Evolutionary conservation across 2,888 invertebrate genomes (phyloP), one percentile per base, ranked within the genome.

Genomic region (Caenorhabditis sp.): DNA sequence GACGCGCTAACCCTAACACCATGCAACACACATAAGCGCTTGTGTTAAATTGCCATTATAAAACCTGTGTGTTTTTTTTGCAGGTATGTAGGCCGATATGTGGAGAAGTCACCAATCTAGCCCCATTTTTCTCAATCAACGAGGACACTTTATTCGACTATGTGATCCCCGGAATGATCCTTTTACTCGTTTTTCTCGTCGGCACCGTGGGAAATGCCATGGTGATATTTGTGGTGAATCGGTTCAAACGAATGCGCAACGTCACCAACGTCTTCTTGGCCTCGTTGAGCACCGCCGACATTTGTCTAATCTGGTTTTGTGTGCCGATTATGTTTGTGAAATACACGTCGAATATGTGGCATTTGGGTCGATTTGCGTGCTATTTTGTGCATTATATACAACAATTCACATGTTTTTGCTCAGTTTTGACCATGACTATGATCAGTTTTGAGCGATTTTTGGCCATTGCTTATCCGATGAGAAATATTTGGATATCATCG

Each of bases 391-490:
- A 92, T 88, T 93, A 92, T 89, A 90, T 92, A 88, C 92, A 92
- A 89, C 92, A 91, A 79, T 91, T 92, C 52, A 92, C 92, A 1
- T 91, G 92, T 77, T 91, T 92, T 75, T 92, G 92, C 85, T 92
- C 92, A 0, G 92, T 92, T 31, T 90, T 92, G 77, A 93, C 92
- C 0, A 90, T 93, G 70, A 92, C 92, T 1, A 91, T 91, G 58
- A 92, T 93, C 90, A 92, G 92, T 82, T 90, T 92, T 61, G 92
- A 92, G 89, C 91, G 92, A 87, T 92, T 92, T 88, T 92, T 92
- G 84, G 92, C 92, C 59, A 92, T 92, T 70, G 91, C 92, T 26
- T 91, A 92, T 88, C 92, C 92, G 4, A 92, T 92, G 90, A 90
- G 90, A 86, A 92, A 92, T 38, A 91, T 92, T 83, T 92, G 92